Percentiles rank a stretch among this genome's conserved stretches.
Conservation (phyloP, 1,140 invertebrate genomes). For the Ladona fulva region DNA sequence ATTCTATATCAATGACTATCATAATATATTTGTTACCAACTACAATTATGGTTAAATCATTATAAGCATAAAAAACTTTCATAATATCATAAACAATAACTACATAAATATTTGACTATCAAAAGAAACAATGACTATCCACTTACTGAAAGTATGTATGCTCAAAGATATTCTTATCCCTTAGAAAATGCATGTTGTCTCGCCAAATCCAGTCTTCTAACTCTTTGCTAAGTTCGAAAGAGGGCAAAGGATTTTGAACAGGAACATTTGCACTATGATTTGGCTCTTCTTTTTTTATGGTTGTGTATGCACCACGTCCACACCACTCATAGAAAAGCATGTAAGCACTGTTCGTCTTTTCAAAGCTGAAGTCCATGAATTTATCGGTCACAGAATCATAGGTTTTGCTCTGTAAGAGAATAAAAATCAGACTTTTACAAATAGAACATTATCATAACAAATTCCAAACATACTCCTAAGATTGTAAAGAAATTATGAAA, state of each 20-base stretch:
- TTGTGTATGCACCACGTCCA: conserved; percentile 20
- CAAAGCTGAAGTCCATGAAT: conserved; percentile 94
- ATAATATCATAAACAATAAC: no score
- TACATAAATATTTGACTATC: no score
- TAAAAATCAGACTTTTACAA: conserved; percentile 14
- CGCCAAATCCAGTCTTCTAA: conserved; percentile 89
- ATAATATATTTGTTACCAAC: no score
- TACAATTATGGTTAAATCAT: no score
- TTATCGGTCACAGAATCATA: conserved; percentile 94
- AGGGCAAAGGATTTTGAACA: conserved; percentile 28
- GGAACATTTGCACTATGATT: not conserved
- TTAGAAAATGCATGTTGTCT: conserved; percentile 89
- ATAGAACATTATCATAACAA: conserved; percentile 18
- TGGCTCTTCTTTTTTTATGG: conserved; percentile 21
- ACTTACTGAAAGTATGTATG: conserved; percentile 87
- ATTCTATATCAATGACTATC: no score
- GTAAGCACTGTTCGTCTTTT: conserved; percentile 95
- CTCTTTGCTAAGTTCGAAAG: conserved; percentile 60
- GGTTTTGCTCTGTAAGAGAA: conserved; percentile 72
- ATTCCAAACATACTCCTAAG: no score
- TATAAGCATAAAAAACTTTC: no score
- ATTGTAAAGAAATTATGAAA: no score
- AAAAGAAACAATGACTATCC: no score
- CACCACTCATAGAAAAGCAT: conserved; percentile 92
- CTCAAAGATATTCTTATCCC: conserved; percentile 92